phyloP scores from a whole-genome alignment of 2,888 invertebrate genomes.

The Spodoptera exigua region DNA sequence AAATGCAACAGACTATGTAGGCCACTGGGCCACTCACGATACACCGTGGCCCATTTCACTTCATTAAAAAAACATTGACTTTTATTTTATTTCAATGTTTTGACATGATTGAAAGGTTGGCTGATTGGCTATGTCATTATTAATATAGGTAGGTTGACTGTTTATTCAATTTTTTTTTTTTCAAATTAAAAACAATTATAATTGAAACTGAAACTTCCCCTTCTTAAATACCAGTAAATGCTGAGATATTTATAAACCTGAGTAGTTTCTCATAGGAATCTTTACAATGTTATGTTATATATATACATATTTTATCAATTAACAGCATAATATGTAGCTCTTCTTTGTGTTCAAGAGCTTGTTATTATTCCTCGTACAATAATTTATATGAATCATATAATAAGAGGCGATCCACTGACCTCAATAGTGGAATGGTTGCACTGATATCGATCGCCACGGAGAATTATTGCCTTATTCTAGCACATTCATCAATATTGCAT shows the following conservation, averaged over 20 bases:
- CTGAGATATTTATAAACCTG: too few species aligned
- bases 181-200: too few species aligned
- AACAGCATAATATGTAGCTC: neutral
- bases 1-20: constrained; percentile 34
- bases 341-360: constrained; percentile 29
- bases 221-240: too few species aligned
- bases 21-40: constrained; percentile 33
- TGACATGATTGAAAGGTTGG: constrained; percentile 1
- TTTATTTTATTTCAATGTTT: constrained; percentile 7
- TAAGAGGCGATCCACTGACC: constrained; percentile 54
- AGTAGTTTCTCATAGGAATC: too few species aligned
- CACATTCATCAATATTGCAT: constrained; percentile 46
- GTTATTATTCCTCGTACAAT: constrained; percentile 28
- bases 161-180: too few species aligned
- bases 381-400: constrained; percentile 45
- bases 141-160: too few species aligned
- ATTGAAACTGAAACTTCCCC: too few species aligned
- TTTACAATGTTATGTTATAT: too few species aligned
- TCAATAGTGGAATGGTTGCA: constrained; percentile 41
- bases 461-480: constrained; percentile 40
- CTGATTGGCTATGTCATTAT: too few species aligned
- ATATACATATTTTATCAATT: too few species aligned
- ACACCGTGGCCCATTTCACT: constrained; percentile 15
- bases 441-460: constrained; percentile 49
- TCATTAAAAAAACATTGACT: constrained; percentile 30